These are phyloP conservation scores for Cyrtorhinus lividipennis DNA, from an alignment of 1,140 invertebrate species.

Conservation along the genomic window DNA sequence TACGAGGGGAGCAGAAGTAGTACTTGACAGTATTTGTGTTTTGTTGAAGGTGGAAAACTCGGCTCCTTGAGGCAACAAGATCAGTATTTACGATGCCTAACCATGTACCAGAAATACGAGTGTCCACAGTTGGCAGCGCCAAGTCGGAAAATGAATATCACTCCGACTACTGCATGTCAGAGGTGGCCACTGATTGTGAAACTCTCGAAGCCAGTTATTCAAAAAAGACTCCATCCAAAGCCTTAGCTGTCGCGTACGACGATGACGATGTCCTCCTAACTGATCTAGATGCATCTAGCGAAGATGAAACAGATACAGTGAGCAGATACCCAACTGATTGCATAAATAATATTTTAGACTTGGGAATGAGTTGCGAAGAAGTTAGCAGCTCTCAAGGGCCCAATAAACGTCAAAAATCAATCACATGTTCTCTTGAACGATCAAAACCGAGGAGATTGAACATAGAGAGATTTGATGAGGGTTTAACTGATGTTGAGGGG, in stretches of 20 bases:
- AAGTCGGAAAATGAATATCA: not conserved
- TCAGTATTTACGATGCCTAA: not conserved
- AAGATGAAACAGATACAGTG: slow-evolving; percentile 15
- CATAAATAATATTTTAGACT: not conserved
- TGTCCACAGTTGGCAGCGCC: not conserved
- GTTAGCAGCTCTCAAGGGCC: slow-evolving; percentile 1
- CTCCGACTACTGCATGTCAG: not conserved
- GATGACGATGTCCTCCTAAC: slow-evolving; percentile 1
- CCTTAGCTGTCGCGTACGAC: not conserved
- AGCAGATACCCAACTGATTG: slow-evolving; percentile 3
- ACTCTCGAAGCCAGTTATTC: slow-evolving; percentile 1
- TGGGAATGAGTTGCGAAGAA: slow-evolving; percentile 10
- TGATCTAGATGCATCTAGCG: slow-evolving; percentile 17
- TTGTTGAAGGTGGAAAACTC: not conserved
- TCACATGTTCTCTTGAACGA: slow-evolving; percentile 3
- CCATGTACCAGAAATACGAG: not conserved
- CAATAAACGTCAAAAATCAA: slow-evolving; percentile 14
- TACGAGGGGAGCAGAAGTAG: too few relatives aligned
- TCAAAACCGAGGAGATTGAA: not conserved
- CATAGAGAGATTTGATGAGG: slow-evolving; percentile 16
- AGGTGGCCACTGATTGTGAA: slow-evolving; percentile 6
- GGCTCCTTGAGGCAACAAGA: not conserved
- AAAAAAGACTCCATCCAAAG: not conserved
- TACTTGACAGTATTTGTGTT: too few relatives aligned
- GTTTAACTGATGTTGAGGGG: slow-evolving; percentile 25